Conservation (phyloP, 2,113 vertebrate genomes). For the Pseudonaja textilis region DNA sequence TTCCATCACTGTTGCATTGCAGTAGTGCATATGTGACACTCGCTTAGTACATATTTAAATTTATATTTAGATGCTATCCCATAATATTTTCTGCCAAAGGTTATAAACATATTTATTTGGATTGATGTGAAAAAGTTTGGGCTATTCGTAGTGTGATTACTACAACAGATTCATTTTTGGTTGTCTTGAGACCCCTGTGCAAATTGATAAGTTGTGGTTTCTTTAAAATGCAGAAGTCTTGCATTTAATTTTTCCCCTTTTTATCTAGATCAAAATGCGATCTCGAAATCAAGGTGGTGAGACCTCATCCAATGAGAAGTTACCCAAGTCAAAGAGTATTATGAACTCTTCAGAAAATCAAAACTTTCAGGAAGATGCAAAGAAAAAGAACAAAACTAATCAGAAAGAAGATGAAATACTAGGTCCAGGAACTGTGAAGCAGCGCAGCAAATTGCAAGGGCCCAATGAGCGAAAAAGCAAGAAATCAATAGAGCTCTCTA, state of each 20-base stretch:
- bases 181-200: not conserved
- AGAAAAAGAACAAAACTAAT: slow-evolving; percentile 79
- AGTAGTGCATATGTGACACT: not conserved
- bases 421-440: slow-evolving; percentile 80
- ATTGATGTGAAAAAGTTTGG: not conserved
- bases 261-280: slow-evolving; percentile 84
- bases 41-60: not conserved
- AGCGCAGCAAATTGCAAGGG: slow-evolving; percentile 68
- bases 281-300: slow-evolving; percentile 84
- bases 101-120: not conserved
- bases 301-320: slow-evolving; percentile 73
- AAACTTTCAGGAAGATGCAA: slow-evolving; percentile 75
- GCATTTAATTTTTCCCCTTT: slow-evolving; percentile 25
- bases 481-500: slow-evolving; percentile 78
- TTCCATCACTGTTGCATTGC: not conserved
- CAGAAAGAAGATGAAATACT: slow-evolving; percentile 74
- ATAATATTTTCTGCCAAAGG: not conserved
- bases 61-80: not conserved
- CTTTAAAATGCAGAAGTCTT: not conserved
- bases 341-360: slow-evolving; percentile 71
- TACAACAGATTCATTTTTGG: not conserved
- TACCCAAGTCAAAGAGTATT: slow-evolving; percentile 76
- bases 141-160: not conserved
- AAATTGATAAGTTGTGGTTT: not conserved
- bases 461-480: slow-evolving; percentile 69